Percentiles rank a stretch among this genome's conserved stretches.
These are phyloP conservation scores for Dallia pectoralis DNA, from an alignment of 2,797 vertebrate genomes.

Conservation along the genomic window DNA sequence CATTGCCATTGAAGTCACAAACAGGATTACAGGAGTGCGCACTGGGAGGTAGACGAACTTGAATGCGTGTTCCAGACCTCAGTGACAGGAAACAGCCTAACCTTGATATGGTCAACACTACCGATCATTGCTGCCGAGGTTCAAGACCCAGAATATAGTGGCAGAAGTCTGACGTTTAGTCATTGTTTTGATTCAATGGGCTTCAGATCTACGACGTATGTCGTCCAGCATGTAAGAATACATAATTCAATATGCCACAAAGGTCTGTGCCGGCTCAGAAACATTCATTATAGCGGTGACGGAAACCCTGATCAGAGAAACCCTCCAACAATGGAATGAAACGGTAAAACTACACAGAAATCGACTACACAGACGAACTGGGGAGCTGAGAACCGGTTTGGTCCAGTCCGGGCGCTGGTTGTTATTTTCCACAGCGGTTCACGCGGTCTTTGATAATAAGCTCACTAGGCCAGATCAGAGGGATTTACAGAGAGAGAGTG, in stretches of 20 bases:
- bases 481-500: not conserved
- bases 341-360: not conserved
- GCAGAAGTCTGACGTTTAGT: too few species aligned
- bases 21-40: too few species aligned
- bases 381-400: not conserved
- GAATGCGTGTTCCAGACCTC: too few species aligned
- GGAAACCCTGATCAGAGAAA: not conserved
- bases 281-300: not conserved
- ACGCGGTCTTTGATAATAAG: constrained; percentile 1
- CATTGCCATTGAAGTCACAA: too few species aligned
- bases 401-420: not conserved
- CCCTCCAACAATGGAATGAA: not conserved
- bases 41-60: too few species aligned
- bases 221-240: too few species aligned
- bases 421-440: not conserved
- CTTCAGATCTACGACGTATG: too few species aligned
- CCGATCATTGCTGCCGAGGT: too few species aligned
- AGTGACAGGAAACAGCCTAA: too few species aligned
- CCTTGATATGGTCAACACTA: too few species aligned
- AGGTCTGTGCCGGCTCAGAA: not conserved
- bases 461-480: not conserved
- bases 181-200: too few species aligned
- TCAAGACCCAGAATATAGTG: too few species aligned
- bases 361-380: not conserved
- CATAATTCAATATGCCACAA: not conserved